phyloP scores from a whole-genome alignment of 2,888 invertebrate species.

The Clunio marinus region DNA sequence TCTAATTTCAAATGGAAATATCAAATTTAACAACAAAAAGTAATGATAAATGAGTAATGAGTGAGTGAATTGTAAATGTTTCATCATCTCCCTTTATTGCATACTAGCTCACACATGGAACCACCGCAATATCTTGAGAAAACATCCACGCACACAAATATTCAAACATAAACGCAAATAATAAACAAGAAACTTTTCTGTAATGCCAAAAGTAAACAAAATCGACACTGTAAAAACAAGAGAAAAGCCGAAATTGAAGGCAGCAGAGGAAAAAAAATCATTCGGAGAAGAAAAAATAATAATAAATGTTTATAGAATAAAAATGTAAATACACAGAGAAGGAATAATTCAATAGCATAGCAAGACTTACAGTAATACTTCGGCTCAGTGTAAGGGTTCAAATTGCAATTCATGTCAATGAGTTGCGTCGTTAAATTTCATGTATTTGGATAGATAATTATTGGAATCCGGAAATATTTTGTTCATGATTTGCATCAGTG shows the following conservation, averaged over 20 bases:
- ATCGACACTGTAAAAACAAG: slow-evolving; percentile 18
- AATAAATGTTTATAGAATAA: slow-evolving; percentile 10
- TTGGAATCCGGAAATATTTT: no score
- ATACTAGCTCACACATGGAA: not conserved
- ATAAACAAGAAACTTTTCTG: slow-evolving; percentile 4
- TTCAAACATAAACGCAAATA: slow-evolving; percentile 7
- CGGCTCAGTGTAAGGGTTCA: no score
- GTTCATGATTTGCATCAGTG: no score
- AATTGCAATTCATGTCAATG: no score
- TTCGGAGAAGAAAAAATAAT: slow-evolving; percentile 7
- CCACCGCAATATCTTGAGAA: slow-evolving; percentile 6
- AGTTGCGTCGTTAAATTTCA: no score
- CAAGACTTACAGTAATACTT: no score
- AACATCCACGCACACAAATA: slow-evolving; percentile 1
- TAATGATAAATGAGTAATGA: no score
- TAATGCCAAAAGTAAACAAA: slow-evolving; percentile 18
- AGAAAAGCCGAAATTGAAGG: slow-evolving; percentile 4
- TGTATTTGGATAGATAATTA: no score
- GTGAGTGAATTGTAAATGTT: not conserved
- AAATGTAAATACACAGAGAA: slow-evolving; percentile 7
- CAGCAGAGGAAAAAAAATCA: not conserved
- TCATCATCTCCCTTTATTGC: not conserved
- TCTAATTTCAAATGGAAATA: no score
- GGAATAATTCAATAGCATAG: not conserved
- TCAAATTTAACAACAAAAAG: no score